Evolutionary conservation across 2,797 vertebrate genomes (phyloP), one percentile per base, ranked within the genome.

Genomic region (Catostomus latipinnis): DNA sequence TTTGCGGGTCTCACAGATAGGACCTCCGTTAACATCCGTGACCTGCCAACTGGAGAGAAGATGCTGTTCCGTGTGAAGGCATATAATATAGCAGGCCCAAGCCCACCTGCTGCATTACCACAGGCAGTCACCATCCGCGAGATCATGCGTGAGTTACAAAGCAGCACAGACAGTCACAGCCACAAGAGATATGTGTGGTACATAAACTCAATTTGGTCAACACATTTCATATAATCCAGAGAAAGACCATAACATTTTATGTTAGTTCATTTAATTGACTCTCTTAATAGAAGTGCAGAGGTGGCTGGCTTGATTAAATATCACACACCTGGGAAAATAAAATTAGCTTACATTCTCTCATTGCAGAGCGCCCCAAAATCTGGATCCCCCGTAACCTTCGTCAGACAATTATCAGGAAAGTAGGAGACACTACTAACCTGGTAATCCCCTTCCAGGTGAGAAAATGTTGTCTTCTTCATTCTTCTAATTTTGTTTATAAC

Each of bases 401-500:
- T 45, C 97, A 99, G 92, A 97, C 93, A 82, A 85, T 99, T 82
- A 87, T 98, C 85, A 98, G 93, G 93, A 97, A 89, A 93, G 98
- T 97, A 13, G 96, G 97, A 49, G 98, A 99, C 69, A 93, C 93
- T 0, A 93, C 99, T 84, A 99, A 99, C 87, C 86, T 99, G 7
- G 91, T 98, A 83, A 96, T 99, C 85, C 97, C 97, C 53, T 99
- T 99, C 86, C 97, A 99, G 96, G 98, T 99, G 89, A 70, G 84
- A 62, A 76, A 45, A n/a, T 9, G 1, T 5, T 1, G 53, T n/a
- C 53, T 54, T 54, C n/a, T 5, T 52, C 45, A 43, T 45, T 45
- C 13, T 60, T 57, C 48, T 76, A 14, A 14, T 34, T 52, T 43
- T 53, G 8, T 34, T 46, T 60, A 7, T 60, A 58, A 48, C 12